phyloP scores from a whole-genome alignment of 2,113 vertebrate species.

The Sprattus sprattus region DNA sequence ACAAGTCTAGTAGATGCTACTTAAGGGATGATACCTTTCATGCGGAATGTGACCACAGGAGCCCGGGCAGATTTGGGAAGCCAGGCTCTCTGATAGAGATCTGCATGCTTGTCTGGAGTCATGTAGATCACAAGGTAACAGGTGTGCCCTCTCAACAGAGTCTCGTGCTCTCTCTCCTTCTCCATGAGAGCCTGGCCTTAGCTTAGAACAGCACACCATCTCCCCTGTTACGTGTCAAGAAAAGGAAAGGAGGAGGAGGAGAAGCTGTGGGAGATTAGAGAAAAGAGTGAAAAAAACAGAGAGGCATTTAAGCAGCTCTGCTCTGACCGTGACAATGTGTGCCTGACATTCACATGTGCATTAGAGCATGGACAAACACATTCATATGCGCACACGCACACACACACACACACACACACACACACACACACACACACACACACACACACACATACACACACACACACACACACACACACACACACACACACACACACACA shows the following conservation, averaged over 20 bases:
- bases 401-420: not conserved
- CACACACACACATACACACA: not conserved
- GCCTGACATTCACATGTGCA: not conserved
- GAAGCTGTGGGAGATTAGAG: not conserved
- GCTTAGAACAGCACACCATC: not conserved
- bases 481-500: not conserved
- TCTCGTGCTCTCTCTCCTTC: not conserved
- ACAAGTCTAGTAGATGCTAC: not conserved
- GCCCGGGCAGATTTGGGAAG: not conserved
- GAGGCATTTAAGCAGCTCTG: constrained; percentile 8
- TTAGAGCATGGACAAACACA: not conserved
- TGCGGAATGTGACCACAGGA: not conserved
- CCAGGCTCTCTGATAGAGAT: not conserved
- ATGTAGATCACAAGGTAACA: not conserved
- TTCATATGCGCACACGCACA: not conserved
- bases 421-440: constrained; percentile 6
- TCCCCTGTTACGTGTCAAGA: not conserved
- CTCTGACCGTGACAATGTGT: not conserved
- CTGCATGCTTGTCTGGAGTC: not conserved
- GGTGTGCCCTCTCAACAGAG: not conserved
- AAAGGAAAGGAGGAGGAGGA: constrained; percentile 3
- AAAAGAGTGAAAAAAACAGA: not conserved
- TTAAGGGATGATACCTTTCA: not conserved
- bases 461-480: not conserved
- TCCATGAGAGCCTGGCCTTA: not conserved